Evolutionary conservation across 2,113 vertebrate genomes (phyloP), one percentile per base, ranked within the genome.

Genomic region (Grantiella picta): DNA sequence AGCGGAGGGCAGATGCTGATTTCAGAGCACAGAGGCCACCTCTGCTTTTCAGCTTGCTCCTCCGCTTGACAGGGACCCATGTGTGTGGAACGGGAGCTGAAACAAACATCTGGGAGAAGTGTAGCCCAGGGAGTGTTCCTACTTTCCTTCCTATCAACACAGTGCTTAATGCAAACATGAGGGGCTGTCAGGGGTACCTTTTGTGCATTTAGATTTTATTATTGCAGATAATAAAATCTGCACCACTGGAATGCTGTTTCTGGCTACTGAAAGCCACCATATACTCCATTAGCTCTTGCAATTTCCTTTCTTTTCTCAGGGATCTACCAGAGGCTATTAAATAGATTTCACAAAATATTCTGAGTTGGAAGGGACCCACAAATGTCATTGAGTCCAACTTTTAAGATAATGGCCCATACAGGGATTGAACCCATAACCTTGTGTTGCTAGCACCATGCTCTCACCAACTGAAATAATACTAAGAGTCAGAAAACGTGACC

Each of bases 41-140:
- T 60, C 42, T 65, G 54, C 57, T 45, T 16, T 15, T 52, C 63
- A 27, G 1, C 2, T 0, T 29, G 50, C 8, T 65, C 15, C n/a
- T 87, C 28, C 9, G 25, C 42, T 69, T 29, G n/a, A 19, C 52
- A 25, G 35, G n/a, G 45, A 29, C 11, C n/a, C 0, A 6, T 7
- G 1, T 3, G 9, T 0, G 0, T 5, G 57, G 57, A 36, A 29
- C 5, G 20, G 50, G 27, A 72, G 53, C 53, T n/a, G 35, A 44
- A 59, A 14, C 44, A 56, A 76, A 59, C 1, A 3, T 19, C 35
- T 31, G n/a, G 28, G 24, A 70, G 40, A 50, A 85, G 36, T 2
- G 23, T 11, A 38, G 22, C 28, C 35, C 15, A 54, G 27, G 1
- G 1, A 68, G 12, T 5, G 0, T 40, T 71, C 28, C 33, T 61